Evolutionary conservation across 1,140 invertebrate species (phyloP), one percentile per base, ranked within the genome.

Genomic region (Leptopilina boulardi): DNA sequence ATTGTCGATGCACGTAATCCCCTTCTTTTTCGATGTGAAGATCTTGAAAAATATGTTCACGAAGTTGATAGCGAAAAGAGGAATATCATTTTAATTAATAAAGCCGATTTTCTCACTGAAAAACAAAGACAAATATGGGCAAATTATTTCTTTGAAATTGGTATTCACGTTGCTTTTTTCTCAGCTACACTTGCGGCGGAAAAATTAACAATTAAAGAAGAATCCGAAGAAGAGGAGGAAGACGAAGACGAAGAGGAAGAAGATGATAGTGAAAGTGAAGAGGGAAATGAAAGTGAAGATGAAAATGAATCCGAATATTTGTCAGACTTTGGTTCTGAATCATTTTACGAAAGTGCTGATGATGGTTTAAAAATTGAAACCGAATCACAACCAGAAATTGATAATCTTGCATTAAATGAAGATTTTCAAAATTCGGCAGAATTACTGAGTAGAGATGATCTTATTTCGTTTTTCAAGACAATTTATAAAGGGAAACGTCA

Each of bases 1-100:
- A 98, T 99, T 83, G 95, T 99, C 0, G 99, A 99, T 93, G 98
- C 97, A 1, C 93, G 99, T 83, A 99, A 99, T 93, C 99, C 99
- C 2, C 88, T 99, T 38, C 90, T 99, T 0, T 99, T 99, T 83
- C 94, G 96, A 15, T 99, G 96, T 91, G 93, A 95, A 85, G 99
- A 99, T 91, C 91, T 99, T n/a, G 98, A 99, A 85, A 92, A 91
- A 11, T 99, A 99, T 92, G 97, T 99, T 0, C 94, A 94, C 82
- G 97, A 99, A 93, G 92, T 98, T 11, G 92, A 95, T 87, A 81
- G 92, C 66, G 89, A 93, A 75, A 98, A 99, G 89, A 89, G 93
- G 18, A 97, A 96, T 89, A 90, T 99, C 78, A 92, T 99, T 23
- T 91, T 99, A 13, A 89, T 99, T 5, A 99, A 99, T 89, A 99